These are phyloP conservation scores for Coregonus clupeaformis DNA, from an alignment of 2,113 vertebrate genomes.

Conservation along the genomic window DNA sequence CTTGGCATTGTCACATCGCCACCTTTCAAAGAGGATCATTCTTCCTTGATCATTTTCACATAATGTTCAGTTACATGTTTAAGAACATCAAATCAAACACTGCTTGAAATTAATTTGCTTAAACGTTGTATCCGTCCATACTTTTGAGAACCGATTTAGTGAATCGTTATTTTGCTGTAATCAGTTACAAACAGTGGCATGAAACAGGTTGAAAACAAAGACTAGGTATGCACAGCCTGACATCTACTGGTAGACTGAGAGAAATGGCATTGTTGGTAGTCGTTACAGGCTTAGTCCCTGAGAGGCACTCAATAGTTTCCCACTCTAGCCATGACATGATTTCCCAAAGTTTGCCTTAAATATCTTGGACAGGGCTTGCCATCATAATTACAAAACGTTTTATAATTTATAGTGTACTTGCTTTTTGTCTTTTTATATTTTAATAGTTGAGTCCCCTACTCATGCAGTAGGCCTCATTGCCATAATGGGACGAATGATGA, in stretches of 20 bases:
- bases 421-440: too few relatives aligned
- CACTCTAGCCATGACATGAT: neutral
- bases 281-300: too few relatives aligned
- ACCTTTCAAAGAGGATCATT: neutral
- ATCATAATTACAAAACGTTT: too few relatives aligned
- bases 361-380: constrained; percentile 1
- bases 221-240: constrained; percentile 15
- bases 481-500: too few relatives aligned
- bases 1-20: neutral
- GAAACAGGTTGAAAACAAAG: neutral
- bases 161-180: neutral
- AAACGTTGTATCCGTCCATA: too few relatives aligned
- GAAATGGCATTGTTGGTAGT: neutral
- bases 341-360: constrained; percentile 12
- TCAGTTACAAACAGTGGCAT: neutral
- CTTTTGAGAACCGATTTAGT: neutral
- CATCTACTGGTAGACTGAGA: constrained; percentile 25
- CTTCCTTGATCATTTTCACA: neutral
- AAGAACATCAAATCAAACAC: too few relatives aligned
- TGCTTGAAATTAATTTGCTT: too few relatives aligned
- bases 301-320: neutral
- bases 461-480: too few relatives aligned
- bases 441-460: too few relatives aligned
- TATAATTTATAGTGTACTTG: too few relatives aligned
- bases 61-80: neutral